phyloP scores from a whole-genome alignment of 2,113 vertebrate species.

The Pantherophis guttatus region DNA sequence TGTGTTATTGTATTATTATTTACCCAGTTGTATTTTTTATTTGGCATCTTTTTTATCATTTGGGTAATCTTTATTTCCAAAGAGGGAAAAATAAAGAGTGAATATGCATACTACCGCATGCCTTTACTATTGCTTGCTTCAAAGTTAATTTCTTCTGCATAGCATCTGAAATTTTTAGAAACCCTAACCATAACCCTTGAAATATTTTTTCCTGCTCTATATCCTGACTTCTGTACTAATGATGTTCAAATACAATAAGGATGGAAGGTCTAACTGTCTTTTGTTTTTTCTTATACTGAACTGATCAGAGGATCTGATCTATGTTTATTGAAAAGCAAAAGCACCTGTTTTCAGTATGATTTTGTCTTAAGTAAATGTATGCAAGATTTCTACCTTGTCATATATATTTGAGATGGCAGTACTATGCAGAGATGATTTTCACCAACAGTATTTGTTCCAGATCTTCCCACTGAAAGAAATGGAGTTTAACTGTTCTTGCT shows the following conservation, averaged over 20 bases:
- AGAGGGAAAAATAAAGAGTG: conserved; percentile 39
- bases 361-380: not conserved
- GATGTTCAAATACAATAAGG: not conserved
- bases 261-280: not conserved
- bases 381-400: not conserved
- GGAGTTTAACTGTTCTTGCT: not conserved
- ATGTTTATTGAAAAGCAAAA: not conserved
- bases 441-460: not conserved
- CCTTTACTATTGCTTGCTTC: conserved; percentile 54
- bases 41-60: conserved; percentile 47
- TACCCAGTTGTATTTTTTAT: conserved; percentile 47
- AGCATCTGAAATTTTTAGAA: not conserved
- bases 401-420: not conserved
- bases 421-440: not conserved
- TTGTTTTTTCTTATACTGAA: not conserved
- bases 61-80: conserved; percentile 36
- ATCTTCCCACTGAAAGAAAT: not conserved
- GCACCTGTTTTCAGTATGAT: not conserved
- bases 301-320: not conserved
- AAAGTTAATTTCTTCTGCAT: conserved; percentile 26
- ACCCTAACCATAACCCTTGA: not conserved
- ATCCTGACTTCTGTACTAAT: conserved; percentile 2
- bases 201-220: conserved; percentile 10
- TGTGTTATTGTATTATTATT: conserved; percentile 50
- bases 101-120: conserved; percentile 47